Base-by-base conservation (phyloP, 2,888 invertebrate genomes). In the Dryococelus australis region DNA sequence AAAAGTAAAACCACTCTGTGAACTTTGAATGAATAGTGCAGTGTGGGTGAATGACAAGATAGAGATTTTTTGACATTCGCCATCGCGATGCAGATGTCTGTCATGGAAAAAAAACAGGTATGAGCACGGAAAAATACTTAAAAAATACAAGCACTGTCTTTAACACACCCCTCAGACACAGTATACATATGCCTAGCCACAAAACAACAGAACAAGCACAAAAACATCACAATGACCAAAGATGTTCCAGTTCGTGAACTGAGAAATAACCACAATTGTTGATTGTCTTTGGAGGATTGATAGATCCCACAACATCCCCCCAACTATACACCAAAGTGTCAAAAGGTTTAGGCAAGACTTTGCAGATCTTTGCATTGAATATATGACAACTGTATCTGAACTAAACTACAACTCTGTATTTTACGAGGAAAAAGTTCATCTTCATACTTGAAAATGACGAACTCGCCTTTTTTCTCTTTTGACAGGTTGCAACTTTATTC, bases 281-380 rank as follows among this genome's bases (percentile, higher is more conserved):
- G 8, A 65, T 65, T 65, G 65, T 8, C 16, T 65, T 65, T 65
- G 65, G 65, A 20, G 65, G 65, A 8, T 65, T 16, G 6, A 65
- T 65, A n/a, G 65, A 65, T 16, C 65, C 65, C 16, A 20, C 8
- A 16, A 65, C 65, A 65, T 65, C 65, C 65, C 16, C 65, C 65
- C 65, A 65, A 20, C n/a, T 65, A 16, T 65, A 65, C 16, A 16
- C 65, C 13, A 16, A 65, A 65, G 65, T 65, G 65, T 65, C 65
- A 5, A 65, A 8, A 65, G 20, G 65, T 65, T 65, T 65, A 65
- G 65, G 10, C 65, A 65, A 65, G 65, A 65, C 10, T 65, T 65
- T 24, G 65, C 65, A 65, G 65, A 65, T 65, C 47, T 65, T 65
- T 65, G 65, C 65, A 65, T n/a, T n/a, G n/a, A n/a, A n/a, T n/a